phyloP scores from a whole-genome alignment of 2,113 vertebrate genomes.

The Drymodes brunneopygia region DNA sequence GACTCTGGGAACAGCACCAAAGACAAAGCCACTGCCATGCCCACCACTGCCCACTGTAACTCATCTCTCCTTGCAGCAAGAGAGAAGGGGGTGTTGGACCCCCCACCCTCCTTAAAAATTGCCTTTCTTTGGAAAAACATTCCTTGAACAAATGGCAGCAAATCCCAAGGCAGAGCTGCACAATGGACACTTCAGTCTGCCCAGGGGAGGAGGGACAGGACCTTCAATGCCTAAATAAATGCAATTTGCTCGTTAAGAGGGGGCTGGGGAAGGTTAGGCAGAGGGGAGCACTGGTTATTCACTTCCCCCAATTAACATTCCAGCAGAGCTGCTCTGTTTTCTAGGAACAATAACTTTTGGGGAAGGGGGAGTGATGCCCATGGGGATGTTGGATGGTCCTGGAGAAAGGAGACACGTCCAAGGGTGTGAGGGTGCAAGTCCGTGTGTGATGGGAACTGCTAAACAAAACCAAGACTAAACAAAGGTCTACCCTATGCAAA shows the following conservation, averaged over 20 bases:
- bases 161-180: not conserved
- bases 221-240: constrained; percentile 56
- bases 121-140: not conserved
- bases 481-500: not conserved
- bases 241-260: constrained; percentile 46
- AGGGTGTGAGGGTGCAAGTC: not conserved
- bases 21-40: not conserved
- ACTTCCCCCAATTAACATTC: constrained; percentile 70
- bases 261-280: constrained; percentile 42
- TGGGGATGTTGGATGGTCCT: not conserved
- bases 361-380: not conserved
- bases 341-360: constrained; percentile 46
- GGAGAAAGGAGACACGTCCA: constrained; percentile 3
- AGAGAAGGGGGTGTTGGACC: not conserved
- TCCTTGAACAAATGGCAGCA: constrained; percentile 30
- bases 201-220: not conserved
- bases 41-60: not conserved
- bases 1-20: not conserved
- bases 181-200: constrained; percentile 36
- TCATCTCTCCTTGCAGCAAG: not conserved
- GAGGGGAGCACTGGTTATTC: constrained; percentile 37
- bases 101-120: not conserved
- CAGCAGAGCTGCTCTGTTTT: constrained; percentile 25
- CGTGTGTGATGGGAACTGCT: not conserved
- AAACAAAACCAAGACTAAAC: not conserved